Conservation (phyloP, 2,113 vertebrate genomes). For the Rhabdomys dilectus region DNA sequence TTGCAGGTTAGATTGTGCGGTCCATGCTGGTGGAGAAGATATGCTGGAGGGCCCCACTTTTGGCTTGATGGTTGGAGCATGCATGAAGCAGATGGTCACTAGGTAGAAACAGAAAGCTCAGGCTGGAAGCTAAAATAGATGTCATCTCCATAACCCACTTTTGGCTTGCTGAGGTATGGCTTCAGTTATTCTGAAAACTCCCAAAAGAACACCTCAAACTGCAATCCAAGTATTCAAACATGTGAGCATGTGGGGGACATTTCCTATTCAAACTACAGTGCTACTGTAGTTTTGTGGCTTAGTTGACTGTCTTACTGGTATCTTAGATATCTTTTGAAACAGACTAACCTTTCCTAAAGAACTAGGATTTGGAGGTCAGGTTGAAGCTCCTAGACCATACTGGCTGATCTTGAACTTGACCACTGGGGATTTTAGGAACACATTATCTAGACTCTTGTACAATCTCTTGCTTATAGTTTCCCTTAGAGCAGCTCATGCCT, state of each 20-base stretch:
- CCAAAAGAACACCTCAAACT: neutral
- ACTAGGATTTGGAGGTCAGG: neutral
- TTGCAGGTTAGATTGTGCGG: neutral
- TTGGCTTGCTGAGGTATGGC: neutral
- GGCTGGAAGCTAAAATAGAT: neutral
- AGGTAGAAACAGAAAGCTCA: neutral
- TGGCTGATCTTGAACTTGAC: neutral
- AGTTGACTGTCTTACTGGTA: neutral
- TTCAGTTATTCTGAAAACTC: neutral
- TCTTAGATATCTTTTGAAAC: neutral
- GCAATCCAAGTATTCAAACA: neutral
- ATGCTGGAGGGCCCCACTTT: neutral
- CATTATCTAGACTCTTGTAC: neutral
- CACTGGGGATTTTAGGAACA: neutral
- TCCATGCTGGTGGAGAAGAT: neutral
- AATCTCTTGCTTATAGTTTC: neutral
- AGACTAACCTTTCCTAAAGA: neutral
- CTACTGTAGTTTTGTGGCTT: neutral
- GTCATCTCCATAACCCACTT: neutral
- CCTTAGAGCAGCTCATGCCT: neutral
- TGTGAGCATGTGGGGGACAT: neutral
- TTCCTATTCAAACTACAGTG: neutral
- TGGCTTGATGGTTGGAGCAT: neutral
- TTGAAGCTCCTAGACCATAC: neutral
- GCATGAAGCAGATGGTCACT: neutral